Conservation (phyloP, 1,140 invertebrate genomes). For the Euura lappo region DNA sequence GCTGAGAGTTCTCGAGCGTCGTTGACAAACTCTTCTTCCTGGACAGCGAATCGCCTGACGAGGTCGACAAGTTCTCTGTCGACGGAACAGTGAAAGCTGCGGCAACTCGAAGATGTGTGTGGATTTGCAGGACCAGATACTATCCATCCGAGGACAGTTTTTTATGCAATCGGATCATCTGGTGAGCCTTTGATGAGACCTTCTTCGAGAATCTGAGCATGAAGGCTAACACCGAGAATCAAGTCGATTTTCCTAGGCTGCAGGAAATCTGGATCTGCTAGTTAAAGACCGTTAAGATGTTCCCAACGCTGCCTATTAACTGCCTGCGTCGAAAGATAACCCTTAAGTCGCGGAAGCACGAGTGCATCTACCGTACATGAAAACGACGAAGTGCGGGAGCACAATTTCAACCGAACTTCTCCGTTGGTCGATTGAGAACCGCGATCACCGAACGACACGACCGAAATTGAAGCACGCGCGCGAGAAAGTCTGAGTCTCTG, state of each 20-base stretch:
- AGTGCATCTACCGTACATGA: neutral
- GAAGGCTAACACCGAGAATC: constrained; percentile 14
- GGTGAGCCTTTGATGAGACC: constrained; percentile 10
- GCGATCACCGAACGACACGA: neutral
- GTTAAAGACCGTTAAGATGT: neutral
- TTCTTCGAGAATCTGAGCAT: constrained; percentile 9
- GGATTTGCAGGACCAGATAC: constrained; percentile 13
- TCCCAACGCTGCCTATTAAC: neutral
- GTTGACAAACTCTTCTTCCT: neutral
- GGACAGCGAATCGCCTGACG: constrained; percentile 13
- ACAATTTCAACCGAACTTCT: neutral
- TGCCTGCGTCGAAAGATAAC: neutral
- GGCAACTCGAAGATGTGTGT: neutral
- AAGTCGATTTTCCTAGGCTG: neutral
- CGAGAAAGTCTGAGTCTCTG: neutral
- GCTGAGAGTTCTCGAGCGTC: neutral
- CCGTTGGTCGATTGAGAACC: neutral
- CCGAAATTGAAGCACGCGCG: neutral
- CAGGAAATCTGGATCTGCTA: neutral
- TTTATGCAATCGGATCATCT: constrained; percentile 15
- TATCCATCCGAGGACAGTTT: constrained; percentile 22
- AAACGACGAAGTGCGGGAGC: neutral
- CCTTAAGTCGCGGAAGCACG: neutral
- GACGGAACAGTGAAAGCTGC: too few relatives aligned
- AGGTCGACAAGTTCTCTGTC: constrained; percentile 6